These are phyloP conservation scores for Chunga burmeisteri DNA, from an alignment of 2,113 vertebrate genomes.

Conservation along the genomic window DNA sequence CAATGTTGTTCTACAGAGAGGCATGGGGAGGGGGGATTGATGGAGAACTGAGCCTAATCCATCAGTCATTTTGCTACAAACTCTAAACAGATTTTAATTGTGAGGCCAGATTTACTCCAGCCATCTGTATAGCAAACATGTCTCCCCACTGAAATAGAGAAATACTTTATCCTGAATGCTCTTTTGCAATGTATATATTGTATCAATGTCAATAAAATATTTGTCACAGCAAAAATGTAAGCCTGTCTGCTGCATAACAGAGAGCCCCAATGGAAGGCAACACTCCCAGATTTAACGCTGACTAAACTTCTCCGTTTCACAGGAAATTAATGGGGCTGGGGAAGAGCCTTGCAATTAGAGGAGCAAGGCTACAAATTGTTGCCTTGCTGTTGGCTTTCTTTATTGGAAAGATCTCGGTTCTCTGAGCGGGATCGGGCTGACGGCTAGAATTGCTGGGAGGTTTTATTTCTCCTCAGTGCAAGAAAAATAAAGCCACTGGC, in stretches of 20 bases:
- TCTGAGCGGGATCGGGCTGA: background rate
- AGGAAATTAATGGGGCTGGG: conserved; percentile 41
- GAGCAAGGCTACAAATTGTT: conserved; percentile 46
- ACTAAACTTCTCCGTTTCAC: conserved; percentile 61
- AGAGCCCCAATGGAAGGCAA: conserved; percentile 51
- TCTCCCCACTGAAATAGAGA: conserved; percentile 37
- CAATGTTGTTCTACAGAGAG: conserved; percentile 50
- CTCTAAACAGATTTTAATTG: conserved; percentile 74
- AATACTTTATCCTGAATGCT: conserved; percentile 62
- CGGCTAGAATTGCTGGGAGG: background rate
- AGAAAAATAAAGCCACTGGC: conserved; percentile 5
- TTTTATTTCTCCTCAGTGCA: conserved; percentile 36
- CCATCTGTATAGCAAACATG: conserved; percentile 54
- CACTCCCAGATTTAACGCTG: conserved; percentile 59
- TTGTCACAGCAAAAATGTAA: conserved; percentile 59
- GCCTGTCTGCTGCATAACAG: conserved; percentile 52
- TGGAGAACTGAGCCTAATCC: conserved; percentile 38
- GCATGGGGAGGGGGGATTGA: conserved; percentile 31
- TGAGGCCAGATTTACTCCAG: conserved; percentile 69
- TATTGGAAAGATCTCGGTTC: conserved; percentile 43
- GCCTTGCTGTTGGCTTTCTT: conserved; percentile 40
- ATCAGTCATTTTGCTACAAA: conserved; percentile 64
- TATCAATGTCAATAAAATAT: conserved; percentile 67
- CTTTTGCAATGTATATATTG: conserved; percentile 58
- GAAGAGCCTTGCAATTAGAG: conserved; percentile 55